Evolutionary conservation across 92 coral and sea anemone genomes (phyloP).

Genomic region (Epizoanthus illoricatus): DNA sequence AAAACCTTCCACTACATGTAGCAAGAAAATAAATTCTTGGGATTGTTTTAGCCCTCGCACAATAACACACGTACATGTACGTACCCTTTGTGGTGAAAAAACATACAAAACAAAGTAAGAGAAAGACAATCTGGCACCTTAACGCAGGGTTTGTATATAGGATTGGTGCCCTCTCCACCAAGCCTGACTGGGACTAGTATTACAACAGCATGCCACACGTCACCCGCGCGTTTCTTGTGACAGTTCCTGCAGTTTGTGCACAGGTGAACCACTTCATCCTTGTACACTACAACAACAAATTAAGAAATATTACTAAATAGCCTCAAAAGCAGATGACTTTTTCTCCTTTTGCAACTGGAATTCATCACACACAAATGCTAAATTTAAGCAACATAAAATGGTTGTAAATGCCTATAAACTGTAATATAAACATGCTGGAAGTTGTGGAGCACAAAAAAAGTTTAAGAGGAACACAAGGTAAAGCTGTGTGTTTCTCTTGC

Average conservation of each 20-base stretch:
- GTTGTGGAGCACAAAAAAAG: too few species aligned
- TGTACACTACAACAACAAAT: conserved; percentile 64
- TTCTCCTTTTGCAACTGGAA: neutral
- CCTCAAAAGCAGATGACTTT: neutral
- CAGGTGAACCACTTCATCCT: conserved; percentile 81
- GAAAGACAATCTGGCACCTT: conserved; percentile 48
- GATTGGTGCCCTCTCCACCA: conserved; percentile 92
- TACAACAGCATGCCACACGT: conserved; percentile 85
- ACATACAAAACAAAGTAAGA: neutral
- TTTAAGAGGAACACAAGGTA: too few species aligned
- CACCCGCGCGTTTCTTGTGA: conserved; percentile 59
- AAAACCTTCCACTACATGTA: too few species aligned
- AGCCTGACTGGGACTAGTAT: conserved; percentile 92
- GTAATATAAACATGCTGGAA: too few species aligned
- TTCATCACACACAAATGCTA: too few species aligned
- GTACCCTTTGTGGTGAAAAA: neutral
- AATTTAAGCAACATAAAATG: too few species aligned
- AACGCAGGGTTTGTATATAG: conserved; percentile 89
- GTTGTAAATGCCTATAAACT: too few species aligned
- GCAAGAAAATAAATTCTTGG: too few species aligned
- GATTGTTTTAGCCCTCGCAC: neutral
- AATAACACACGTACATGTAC: neutral
- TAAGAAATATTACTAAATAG: neutral
- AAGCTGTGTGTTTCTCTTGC: too few species aligned
- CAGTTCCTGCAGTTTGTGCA: conserved; percentile 88